A percentile compares a stretch with the other conserved stretches of the same genome.
phyloP scores from a whole-genome alignment of 2,888 invertebrate species.

The Hyposoter dolosus region DNA sequence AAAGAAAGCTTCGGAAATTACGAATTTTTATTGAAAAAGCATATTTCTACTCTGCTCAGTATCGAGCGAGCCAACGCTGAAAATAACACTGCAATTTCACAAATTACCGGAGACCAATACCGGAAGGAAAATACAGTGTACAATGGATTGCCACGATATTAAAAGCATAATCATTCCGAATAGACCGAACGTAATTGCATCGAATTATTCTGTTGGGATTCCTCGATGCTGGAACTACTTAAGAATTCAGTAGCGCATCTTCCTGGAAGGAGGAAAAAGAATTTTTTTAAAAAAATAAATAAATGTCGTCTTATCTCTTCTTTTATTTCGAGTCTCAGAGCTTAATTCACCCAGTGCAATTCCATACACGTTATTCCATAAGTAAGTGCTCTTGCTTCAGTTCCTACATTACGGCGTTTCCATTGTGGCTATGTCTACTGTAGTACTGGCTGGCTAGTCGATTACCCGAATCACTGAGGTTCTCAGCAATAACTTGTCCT shows the following conservation, averaged over 20 bases:
- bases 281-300: neutral
- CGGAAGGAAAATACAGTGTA: neutral
- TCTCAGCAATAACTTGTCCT: conserved; percentile 53
- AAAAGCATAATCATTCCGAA: neutral
- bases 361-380: conserved; percentile 17
- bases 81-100: neutral
- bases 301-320: neutral
- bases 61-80: neutral
- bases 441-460: conserved; percentile 45
- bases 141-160: neutral
- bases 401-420: conserved; percentile 50
- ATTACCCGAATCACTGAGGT: conserved; percentile 56
- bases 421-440: conserved; percentile 42
- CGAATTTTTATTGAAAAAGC: neutral
- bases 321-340: neutral
- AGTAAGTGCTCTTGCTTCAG: conserved; percentile 34
- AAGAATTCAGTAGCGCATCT: neutral
- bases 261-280: neutral
- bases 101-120: neutral
- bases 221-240: neutral
- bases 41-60: neutral
- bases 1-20: neutral
- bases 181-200: neutral
- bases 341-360: conserved; percentile 14
- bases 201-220: neutral